A percentile compares a stretch with the other conserved stretches of the same genome.
Evolutionary conservation across 2,888 invertebrate genomes (phyloP).

Genomic region (Pseudococcus longispinus): DNA sequence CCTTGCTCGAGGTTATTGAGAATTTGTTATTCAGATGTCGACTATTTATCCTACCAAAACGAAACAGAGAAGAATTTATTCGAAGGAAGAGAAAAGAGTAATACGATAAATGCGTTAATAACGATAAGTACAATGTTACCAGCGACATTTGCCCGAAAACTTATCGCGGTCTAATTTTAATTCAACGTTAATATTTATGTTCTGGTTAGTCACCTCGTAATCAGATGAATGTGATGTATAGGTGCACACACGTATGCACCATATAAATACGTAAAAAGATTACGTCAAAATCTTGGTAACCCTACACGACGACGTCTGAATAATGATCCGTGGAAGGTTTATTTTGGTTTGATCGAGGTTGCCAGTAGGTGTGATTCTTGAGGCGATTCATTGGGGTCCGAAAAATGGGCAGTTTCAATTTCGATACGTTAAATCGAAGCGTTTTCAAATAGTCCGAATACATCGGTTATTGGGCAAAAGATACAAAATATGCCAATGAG

Average conservation of each 20-base stretch:
- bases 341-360: not conserved
- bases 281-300: not conserved
- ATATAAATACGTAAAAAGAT: no score
- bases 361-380: not conserved
- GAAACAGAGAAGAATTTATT: not conserved
- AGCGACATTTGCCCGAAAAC: not conserved
- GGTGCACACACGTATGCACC: not conserved
- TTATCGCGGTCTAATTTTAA: not conserved
- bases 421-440: no score
- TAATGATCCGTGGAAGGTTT: not conserved
- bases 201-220: not conserved
- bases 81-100: not conserved
- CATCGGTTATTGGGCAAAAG: not conserved
- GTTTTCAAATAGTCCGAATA: no score
- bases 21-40: not conserved
- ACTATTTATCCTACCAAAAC: not conserved
- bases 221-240: not conserved
- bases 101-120: not conserved
- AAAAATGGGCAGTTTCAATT: not conserved
- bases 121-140: not conserved
- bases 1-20: slow-evolving; percentile 1
- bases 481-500: not conserved
- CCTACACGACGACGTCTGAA: not conserved
- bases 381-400: no score
- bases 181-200: not conserved